A percentile compares a stretch with the other conserved stretches of the same genome.
Conservation (phyloP, 2,797 vertebrate genomes). For the Periparus ater region DNA sequence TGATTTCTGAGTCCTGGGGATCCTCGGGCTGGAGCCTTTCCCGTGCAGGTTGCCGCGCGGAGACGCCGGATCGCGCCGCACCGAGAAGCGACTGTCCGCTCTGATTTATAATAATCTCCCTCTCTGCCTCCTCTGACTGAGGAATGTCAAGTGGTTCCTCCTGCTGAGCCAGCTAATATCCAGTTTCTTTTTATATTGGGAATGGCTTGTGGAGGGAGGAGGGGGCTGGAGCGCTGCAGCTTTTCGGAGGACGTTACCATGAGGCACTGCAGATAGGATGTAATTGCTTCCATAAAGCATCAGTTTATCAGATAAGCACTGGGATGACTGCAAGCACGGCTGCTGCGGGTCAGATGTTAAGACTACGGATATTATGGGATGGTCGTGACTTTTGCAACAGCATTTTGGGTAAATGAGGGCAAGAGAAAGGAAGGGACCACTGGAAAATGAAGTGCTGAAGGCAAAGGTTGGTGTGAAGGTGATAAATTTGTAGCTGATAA, state of each 20-base stretch:
- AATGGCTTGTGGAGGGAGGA: neutral
- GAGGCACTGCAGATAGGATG: neutral
- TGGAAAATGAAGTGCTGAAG: neutral
- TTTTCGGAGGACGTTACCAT: neutral
- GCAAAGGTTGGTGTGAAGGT: neutral
- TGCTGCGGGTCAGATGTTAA: neutral
- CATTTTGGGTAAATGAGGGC: neutral
- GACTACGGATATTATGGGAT: neutral
- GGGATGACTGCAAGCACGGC: neutral
- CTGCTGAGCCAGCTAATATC: slow-evolving; percentile 38
- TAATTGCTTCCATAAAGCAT: slow-evolving; percentile 20
- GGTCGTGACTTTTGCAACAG: neutral
- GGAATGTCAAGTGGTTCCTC: slow-evolving; percentile 46
- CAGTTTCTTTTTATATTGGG: neutral
- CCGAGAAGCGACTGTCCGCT: rapidly evolving
- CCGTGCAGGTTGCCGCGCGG: neutral
- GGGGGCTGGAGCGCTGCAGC: neutral
- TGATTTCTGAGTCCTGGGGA: neutral
- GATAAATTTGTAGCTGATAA: neutral
- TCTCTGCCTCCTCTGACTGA: slow-evolving; percentile 9
- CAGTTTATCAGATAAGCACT: neutral
- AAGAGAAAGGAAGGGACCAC: neutral
- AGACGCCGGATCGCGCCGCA: neutral
- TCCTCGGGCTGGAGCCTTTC: neutral
- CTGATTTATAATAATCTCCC: neutral